Conservation (phyloP, 2,888 invertebrate genomes). For the Noctua fimbriata region DNA sequence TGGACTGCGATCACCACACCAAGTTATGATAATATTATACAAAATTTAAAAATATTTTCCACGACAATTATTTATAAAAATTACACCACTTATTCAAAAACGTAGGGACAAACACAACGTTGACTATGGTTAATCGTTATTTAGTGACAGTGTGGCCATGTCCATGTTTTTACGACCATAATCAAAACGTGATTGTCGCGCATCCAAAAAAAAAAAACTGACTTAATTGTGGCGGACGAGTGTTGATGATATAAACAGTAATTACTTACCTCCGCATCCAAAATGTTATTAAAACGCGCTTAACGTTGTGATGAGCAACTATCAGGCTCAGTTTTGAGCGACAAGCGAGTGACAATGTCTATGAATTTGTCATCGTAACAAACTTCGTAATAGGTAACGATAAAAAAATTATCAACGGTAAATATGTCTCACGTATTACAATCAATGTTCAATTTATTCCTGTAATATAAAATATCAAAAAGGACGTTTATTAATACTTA, state of each 20-base stretch:
- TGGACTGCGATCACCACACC: conserved; percentile 38
- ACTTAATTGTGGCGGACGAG: conserved; percentile 87
- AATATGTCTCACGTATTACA: conserved; percentile 44
- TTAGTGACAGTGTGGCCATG: conserved; percentile 77
- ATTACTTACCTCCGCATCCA: conserved; percentile 84
- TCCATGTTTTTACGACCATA: conserved; percentile 83
- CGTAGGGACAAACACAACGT: conserved; percentile 63
- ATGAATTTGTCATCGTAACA: conserved; percentile 50
- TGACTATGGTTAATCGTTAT: conserved; percentile 77
- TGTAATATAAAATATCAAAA: conserved; percentile 52
- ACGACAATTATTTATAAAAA: conserved; percentile 66
- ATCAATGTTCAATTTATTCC: conserved; percentile 54
- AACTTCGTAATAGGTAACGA: conserved; percentile 28
- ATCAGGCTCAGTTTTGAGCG: conserved; percentile 61
- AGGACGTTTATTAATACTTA: conserved; percentile 41
- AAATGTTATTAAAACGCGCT: conserved; percentile 90
- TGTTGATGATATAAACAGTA: conserved; percentile 89
- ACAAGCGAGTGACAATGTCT: conserved; percentile 67
- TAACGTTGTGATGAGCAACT: conserved; percentile 77
- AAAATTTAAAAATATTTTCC: conserved; percentile 57
- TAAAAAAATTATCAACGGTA: conserved; percentile 44
- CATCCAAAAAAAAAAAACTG: conserved; percentile 86
- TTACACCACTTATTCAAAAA: conserved; percentile 67
- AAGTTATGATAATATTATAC: conserved; percentile 31
- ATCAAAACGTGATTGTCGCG: conserved; percentile 89